These are phyloP conservation scores for Falco naumanni DNA, from an alignment of 2,797 vertebrate species.

Conservation along the genomic window DNA sequence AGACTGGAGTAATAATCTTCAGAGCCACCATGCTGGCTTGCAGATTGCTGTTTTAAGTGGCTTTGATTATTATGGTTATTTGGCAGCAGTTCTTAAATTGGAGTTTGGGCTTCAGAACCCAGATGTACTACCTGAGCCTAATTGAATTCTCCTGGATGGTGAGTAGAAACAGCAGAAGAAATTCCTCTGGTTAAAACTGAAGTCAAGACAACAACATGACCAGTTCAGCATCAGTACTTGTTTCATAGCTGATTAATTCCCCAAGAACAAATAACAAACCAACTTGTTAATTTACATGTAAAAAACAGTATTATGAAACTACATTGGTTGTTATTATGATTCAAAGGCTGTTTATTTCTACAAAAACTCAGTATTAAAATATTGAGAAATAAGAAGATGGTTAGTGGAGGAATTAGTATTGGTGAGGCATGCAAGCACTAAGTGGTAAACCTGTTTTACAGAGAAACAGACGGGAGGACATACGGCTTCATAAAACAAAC, in stretches of 20 bases:
- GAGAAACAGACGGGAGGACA: not conserved
- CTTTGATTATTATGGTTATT: constrained; percentile 69
- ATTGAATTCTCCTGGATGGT: constrained; percentile 20
- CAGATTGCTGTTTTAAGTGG: constrained; percentile 69
- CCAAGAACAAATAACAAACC: not conserved
- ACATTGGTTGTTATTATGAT: not conserved
- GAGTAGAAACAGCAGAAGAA: not conserved
- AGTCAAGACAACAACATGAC: not conserved
- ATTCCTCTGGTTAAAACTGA: not conserved
- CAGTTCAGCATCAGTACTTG: not conserved
- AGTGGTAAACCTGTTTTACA: not conserved
- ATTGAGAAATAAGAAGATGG: not conserved
- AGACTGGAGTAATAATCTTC: constrained; percentile 72
- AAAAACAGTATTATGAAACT: not conserved
- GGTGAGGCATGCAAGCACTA: not conserved
- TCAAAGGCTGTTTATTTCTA: not conserved
- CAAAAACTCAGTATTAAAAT: not conserved
- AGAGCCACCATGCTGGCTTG: constrained; percentile 64
- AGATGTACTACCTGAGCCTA: constrained; percentile 29
- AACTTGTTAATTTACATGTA: not conserved
- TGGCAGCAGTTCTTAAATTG: constrained; percentile 57
- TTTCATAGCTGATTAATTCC: not conserved
- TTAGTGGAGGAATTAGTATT: not conserved
- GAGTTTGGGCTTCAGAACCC: constrained; percentile 28
- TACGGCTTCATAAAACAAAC: not conserved